Evolutionary conservation across 2,888 invertebrate genomes (phyloP).

Genomic region (Melanargia galathea): DNA sequence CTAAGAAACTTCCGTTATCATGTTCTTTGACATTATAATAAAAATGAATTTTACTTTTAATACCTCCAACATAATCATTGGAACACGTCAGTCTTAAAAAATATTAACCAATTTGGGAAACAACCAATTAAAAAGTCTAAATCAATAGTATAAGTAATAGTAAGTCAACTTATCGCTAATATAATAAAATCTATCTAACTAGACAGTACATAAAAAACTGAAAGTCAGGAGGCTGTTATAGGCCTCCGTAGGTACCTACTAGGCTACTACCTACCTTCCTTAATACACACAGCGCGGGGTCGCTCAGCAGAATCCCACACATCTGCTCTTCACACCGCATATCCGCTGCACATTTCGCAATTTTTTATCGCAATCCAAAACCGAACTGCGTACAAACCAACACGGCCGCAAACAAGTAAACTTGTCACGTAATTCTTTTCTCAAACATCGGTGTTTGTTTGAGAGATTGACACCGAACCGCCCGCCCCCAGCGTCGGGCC

Average conservation of each 20-base stretch:
- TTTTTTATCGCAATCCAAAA: constrained; percentile 43
- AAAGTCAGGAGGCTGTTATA: neutral
- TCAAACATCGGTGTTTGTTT: constrained; percentile 75
- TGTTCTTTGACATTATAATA: no score
- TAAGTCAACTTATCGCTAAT: neutral
- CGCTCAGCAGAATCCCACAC: constrained; percentile 18
- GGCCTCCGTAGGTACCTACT: neutral
- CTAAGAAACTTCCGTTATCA: no score
- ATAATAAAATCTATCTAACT: neutral
- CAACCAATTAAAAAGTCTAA: no score
- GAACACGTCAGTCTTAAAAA: no score
- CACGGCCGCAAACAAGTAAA: constrained; percentile 57
- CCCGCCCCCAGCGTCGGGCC: constrained; percentile 66
- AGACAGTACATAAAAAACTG: neutral
- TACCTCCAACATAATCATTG: no score
- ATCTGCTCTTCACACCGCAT: constrained; percentile 28
- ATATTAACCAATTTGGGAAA: no score
- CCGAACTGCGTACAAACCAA: constrained; percentile 54
- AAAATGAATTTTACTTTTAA: no score
- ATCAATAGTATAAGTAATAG: no score
- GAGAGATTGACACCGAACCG: constrained; percentile 76
- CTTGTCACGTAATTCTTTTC: constrained; percentile 78
- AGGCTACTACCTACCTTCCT: no score
- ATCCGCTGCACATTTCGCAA: constrained; percentile 37
- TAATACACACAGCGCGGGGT: neutral